Evolutionary conservation across 2,113 vertebrate genomes (phyloP), one percentile per base, ranked within the genome.

Genomic region (Phalacrocorax pelagicus): DNA sequence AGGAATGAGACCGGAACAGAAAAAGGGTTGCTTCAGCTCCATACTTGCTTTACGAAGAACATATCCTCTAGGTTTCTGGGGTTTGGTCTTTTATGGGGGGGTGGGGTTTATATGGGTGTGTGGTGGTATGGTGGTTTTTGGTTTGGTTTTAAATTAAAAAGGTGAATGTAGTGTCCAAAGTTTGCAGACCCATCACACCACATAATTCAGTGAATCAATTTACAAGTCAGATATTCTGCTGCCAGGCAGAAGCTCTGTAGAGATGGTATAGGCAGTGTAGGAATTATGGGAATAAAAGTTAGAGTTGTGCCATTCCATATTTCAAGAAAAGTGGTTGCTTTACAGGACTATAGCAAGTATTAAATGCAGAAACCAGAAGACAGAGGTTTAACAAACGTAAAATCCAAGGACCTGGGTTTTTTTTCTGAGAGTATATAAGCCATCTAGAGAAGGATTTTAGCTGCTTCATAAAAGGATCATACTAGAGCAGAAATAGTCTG

Each of bases 191-290:
- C 21, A 40, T 34, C 36, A 61, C 40, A 34, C 20, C 15, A 36
- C 18, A 10, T 34, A n/a, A 73, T 24, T 65, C 20, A 73, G 11
- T 6, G 9, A 13, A 34, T 36, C 59, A 51, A 71, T 69, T 47
- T 55, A 44, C 6, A 70, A 73, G 9, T 22, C 36, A 49, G 30
- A 65, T 67, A 27, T 24, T 69, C 38, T 65, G 23, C 54, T 44
- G 40, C 18, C 83, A 52, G 44, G 17, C 38, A 63, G 32, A 92
- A 88, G 63, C 24, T 15, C 16, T 46, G 8, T 15, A 81, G 23
- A 57, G 6, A 30, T 26, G 3, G 2, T 21, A 65, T 4, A n/a
- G 49, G 9, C 2, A 5, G 21, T 23, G 2, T 12, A 70, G 49
- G 8, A 67, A 54, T 71, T 54, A 51, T 1, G 5, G 15, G 44